Base-by-base conservation (phyloP, 2,888 invertebrate genomes). In the Caenorhabditis sp. region DNA sequence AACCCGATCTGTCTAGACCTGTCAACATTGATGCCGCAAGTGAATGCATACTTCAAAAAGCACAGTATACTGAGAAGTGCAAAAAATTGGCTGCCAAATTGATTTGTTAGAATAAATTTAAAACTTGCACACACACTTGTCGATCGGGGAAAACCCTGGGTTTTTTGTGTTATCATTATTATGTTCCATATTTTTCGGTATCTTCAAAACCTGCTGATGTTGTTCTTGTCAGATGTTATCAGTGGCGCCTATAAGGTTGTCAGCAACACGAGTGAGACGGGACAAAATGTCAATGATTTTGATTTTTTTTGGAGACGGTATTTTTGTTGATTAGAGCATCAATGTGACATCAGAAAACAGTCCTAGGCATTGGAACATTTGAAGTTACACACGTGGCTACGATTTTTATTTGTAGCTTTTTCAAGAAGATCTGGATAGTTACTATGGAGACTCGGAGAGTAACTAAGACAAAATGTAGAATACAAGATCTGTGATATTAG, bases 1-100 rank as follows among this genome's bases (percentile, higher is more conserved):
- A 74, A 10, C 74, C 74, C 19, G 74, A 74, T 62, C 21, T 74
- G 1, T 74, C 74, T 19, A 54, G 74, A n/a, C 69, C 74, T 10
- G 66, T 74, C 21, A 74, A 74, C 21, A 36, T 69, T 10, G 69
- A 66, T 12, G 74, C 74, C 3, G 69, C 74, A n/a, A 36, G 26
- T 21, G 74, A 74, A 59, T 74, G 58, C 43, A 69, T 74, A 17
- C 43, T 43, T 17, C 43, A 43, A 43, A 43, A 43, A 43, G 12
- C 43, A 17, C 43, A 43, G 17, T 43, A 43, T 43, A 17, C 17
- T 3, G 43, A 10, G 43, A 43, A 43, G 14, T 43, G 43, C 43
- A 43, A 43, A 43, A 43, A 43, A 43, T 17, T 43, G 14, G 43
- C 43, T 3, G 43, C 43, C 6, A 43, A 43, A 43, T 43, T 43